Evolutionary conservation across 2,888 invertebrate species (phyloP), one percentile per base, ranked within the genome.

Genomic region (Athetis lepigone): DNA sequence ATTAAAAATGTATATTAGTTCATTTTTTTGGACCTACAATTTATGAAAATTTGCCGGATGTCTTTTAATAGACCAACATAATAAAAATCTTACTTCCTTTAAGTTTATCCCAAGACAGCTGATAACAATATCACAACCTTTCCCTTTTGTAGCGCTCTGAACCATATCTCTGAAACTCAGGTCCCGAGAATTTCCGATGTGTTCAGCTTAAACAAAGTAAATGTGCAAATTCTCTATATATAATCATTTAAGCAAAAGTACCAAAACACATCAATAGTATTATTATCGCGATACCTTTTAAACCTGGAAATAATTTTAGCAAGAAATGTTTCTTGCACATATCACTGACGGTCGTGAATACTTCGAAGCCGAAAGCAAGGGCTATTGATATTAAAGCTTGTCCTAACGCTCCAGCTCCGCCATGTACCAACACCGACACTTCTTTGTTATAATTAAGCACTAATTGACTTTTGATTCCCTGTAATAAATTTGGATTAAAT

Each of bases 151-250:
- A 4, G 43, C 58, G 8, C 0, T 39, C 21, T 63, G 25, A 29
- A 83, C 59, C 59, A 79, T 70, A 16, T 83, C 75, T 52, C 21
- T 39, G 23, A 84, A 91, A 25, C 77, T 79, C 0, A 62, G 11
- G 49, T 92, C 86, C 1, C 90, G 82, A 2, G 90, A 91, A 65
- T 85, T 85, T 13, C 88, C 88, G 16, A 92, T 87, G 21, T 90
- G 70, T 2, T 87, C 80, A 49, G 81, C 92, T 92, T 69, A 46
- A 86, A 87, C 16, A 13, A 19, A 45, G 2, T n/a, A 23, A 37
- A 18, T 8, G 13, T 8, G 8, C n/a, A 0, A 27, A 16, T 25
- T 33, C 0, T 33, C 2, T 25, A 18, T 19, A 36, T 13, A 33
- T 33, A 9, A 29, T 11, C 9, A 6, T 11, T 11, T 1, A 29